Base-by-base conservation (phyloP, 2,888 invertebrate species). In the Alsophila aescularia region DNA sequence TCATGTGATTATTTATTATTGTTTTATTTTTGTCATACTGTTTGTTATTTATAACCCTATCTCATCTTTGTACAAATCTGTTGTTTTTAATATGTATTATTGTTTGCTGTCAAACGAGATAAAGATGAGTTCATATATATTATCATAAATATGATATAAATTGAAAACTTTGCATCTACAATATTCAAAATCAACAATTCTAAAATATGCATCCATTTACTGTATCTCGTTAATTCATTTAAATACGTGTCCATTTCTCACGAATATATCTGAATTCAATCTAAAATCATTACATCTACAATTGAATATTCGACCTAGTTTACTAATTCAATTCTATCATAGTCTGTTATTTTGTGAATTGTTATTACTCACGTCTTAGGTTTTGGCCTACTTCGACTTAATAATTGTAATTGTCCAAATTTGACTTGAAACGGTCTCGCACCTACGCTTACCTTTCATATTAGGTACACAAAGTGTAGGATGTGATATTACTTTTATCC, bases 381-480 rank as follows among this genome's bases (percentile, higher is more conserved):
- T 67, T 73, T 62, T 73, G 82, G 64, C 81, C 84, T 67, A 83
- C 75, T 79, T 83, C 59, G 58, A 60, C 41, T 67, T 63, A 67
- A 77, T 78, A 73, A 78, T 68, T 69, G 65, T 73, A 77, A 84
- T 83, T 81, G 81, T 76, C 75, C 72, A 79, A 81, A 83, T 77
- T 73, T 69, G 70, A 69, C 63, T 62, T 55, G 50, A 59, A 63
- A 64, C 60, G 60, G 49, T 58, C 37, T 36, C 9, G 7, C 58
- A 62, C 72, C 73, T 58, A 64, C 59, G 32, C 24, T 13, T 52
- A 52, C 54, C 60, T 59, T 67, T 53, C 67, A 54, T 64, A 61
- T 40, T n/a, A n/a, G n/a, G 18, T 18, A 18, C 5, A 18, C 18
- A 16, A 32, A 44, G 66, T 60, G 81, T 81, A 70, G 81, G 80